Evolutionary conservation across 2,888 invertebrate genomes (phyloP).

Genomic region (Yponomeuta cagnagella): DNA sequence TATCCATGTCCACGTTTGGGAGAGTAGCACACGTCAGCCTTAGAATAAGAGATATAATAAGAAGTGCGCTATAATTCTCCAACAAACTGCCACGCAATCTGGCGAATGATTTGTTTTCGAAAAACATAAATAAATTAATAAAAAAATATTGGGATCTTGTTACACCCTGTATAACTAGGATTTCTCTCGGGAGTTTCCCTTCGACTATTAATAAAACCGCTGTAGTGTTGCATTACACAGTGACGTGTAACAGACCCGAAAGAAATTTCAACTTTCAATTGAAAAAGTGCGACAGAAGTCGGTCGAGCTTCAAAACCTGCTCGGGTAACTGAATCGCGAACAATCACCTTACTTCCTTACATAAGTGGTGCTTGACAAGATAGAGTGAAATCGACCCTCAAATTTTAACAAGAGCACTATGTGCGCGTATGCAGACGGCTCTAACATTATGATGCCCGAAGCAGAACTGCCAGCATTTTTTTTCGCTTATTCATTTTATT

Average conservation of each 20-base stretch:
- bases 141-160: not conserved
- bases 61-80: too few relatives aligned
- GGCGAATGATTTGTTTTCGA: too few relatives aligned
- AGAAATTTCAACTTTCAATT: not conserved
- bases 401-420: too few relatives aligned
- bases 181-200: not conserved
- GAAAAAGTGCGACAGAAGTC: not conserved
- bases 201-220: too few relatives aligned
- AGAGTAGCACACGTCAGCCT: too few relatives aligned
- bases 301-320: not conserved
- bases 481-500: too few relatives aligned
- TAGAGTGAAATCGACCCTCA: not conserved
- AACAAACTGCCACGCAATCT: too few relatives aligned
- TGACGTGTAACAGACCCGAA: not conserved
- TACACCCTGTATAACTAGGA: not conserved
- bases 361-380: not conserved
- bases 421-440: too few relatives aligned
- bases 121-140: not conserved
- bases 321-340: not conserved
- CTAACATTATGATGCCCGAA: not conserved
- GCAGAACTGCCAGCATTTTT: not conserved
- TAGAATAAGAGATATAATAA: too few relatives aligned
- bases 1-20: too few relatives aligned
- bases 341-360: not conserved
- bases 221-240: not conserved